phyloP scores from a whole-genome alignment of 1,140 invertebrate species.

The Heliconius himera region DNA sequence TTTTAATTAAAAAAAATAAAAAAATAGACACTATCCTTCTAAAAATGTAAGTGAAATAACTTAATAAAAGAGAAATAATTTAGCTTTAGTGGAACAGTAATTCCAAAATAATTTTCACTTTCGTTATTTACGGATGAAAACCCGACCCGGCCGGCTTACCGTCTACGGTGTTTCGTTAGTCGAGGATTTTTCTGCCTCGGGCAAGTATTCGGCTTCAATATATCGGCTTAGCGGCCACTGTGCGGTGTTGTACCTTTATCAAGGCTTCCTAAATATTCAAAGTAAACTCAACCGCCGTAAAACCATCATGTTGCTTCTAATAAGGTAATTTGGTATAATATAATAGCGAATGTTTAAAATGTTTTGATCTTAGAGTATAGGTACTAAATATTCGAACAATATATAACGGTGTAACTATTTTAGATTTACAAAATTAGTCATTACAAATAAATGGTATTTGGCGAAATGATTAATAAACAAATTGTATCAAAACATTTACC shows the following conservation, averaged over 20 bases:
- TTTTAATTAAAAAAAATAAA: too few relatives aligned
- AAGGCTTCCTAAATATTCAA: neutral
- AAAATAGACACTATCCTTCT: too few relatives aligned
- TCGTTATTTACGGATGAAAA: conserved; percentile 7
- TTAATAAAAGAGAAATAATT: neutral
- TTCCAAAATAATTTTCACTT: neutral
- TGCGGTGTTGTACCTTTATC: conserved; percentile 9
- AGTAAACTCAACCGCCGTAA: neutral
- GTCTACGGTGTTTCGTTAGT: conserved; percentile 9
- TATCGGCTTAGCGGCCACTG: neutral
- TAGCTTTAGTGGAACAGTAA: neutral
- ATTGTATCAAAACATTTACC: too few relatives aligned
- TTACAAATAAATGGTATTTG: too few relatives aligned
- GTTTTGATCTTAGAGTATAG: neutral
- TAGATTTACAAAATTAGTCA: too few relatives aligned
- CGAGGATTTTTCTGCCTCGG: neutral
- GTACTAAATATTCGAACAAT: too few relatives aligned
- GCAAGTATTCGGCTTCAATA: conserved; percentile 5
- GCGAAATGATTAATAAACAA: too few relatives aligned
- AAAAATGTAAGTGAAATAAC: too few relatives aligned
- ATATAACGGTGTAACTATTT: too few relatives aligned
- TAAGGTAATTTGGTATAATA: neutral
- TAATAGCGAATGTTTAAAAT: conserved; percentile 6
- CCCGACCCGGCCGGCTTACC: neutral
- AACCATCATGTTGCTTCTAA: neutral